These are phyloP conservation scores for Willowsia nigromaculata DNA, from an alignment of 2,888 invertebrate species.

Conservation along the genomic window DNA sequence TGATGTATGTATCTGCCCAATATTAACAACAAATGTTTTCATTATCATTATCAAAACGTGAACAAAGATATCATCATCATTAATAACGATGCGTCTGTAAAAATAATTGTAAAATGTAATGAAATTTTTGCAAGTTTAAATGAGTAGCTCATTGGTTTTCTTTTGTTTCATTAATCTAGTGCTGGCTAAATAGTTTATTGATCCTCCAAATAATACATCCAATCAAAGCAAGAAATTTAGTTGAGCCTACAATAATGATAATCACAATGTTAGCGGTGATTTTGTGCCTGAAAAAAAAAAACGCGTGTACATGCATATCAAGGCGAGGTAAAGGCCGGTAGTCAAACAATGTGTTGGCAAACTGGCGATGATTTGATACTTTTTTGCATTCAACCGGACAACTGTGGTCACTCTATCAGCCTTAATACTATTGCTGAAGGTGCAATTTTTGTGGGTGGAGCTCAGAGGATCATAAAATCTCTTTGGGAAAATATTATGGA, in stretches of 20 bases:
- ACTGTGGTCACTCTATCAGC: neutral
- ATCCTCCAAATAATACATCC: slow-evolving; percentile 1
- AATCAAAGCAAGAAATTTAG: neutral
- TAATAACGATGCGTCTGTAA: neutral
- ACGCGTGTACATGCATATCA: neutral
- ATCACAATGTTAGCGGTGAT: neutral
- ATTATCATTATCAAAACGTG: neutral
- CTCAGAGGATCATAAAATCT: neutral
- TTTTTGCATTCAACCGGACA: neutral
- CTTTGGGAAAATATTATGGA: neutral
- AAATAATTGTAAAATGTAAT: neutral
- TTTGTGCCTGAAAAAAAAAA: neutral
- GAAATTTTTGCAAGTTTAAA: neutral
- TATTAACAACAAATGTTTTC: neutral
- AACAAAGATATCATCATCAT: neutral
- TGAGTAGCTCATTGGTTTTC: neutral
- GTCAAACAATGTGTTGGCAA: neutral
- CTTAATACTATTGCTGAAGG: neutral
- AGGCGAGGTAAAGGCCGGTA: slow-evolving; percentile 19
- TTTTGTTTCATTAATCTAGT: neutral
- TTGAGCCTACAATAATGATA: neutral
- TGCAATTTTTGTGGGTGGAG: neutral
- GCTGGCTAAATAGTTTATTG: neutral
- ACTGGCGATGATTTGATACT: neutral
- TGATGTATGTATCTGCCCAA: neutral